phyloP scores from a whole-genome alignment of 1,140 invertebrate species.

The Hestina assimilis region DNA sequence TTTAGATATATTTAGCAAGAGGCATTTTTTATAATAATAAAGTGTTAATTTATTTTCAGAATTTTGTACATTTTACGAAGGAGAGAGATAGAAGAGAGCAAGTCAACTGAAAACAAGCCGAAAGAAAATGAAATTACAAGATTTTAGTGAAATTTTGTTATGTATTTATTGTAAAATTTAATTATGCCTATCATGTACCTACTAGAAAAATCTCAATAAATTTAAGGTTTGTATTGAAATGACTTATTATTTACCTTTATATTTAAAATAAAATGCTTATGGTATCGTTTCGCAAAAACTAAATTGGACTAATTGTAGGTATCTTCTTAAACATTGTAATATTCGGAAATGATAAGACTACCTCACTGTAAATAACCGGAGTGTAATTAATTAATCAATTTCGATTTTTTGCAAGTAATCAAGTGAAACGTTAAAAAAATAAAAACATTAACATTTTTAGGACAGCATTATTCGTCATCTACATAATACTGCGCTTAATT shows the following conservation, averaged over 20 bases:
- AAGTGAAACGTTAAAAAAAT: no score
- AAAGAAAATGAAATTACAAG: slow-evolving; percentile 61
- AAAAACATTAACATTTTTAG: no score
- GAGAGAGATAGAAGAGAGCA: slow-evolving; percentile 36
- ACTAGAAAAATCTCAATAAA: slow-evolving; percentile 66
- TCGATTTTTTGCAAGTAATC: no score
- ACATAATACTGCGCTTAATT: no score
- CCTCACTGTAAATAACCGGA: no score
- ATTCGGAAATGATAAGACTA: no score
- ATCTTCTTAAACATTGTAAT: no score
- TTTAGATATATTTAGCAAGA: no score
- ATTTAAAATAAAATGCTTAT: not conserved
- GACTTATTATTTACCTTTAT: slow-evolving; percentile 3
- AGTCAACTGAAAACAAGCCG: slow-evolving; percentile 30
- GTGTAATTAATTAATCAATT: no score
- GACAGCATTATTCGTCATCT: no score
- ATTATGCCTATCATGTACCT: slow-evolving; percentile 37
- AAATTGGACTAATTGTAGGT: no score
- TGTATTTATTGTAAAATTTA: slow-evolving; percentile 52
- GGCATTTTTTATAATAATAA: not conserved
- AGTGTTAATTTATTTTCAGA: slow-evolving; percentile 44
- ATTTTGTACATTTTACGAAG: slow-evolving; percentile 55
- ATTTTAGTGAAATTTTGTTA: slow-evolving; percentile 45
- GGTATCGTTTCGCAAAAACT: no score
- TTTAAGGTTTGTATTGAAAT: slow-evolving; percentile 54